phyloP scores from a whole-genome alignment of 2,888 invertebrate species.

The Anorthoa munda region DNA sequence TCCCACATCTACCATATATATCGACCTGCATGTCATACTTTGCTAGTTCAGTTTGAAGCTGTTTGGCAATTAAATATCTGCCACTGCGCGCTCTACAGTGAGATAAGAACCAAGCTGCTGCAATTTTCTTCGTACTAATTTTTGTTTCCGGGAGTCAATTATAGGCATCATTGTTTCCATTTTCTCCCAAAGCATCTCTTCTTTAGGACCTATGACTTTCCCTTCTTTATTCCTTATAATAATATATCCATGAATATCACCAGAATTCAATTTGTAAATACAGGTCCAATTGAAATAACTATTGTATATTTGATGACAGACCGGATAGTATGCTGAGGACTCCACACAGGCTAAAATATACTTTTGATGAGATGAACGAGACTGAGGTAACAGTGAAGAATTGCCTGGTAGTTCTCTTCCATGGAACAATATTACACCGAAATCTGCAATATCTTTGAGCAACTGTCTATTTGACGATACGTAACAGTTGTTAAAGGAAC shows the following conservation, averaged over 20 bases:
- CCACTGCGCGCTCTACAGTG: constrained; percentile 73
- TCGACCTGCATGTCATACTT: constrained; percentile 73
- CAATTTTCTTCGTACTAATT: constrained; percentile 73
- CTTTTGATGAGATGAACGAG: constrained; percentile 13
- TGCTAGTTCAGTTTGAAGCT: constrained; percentile 67
- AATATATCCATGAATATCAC: constrained; percentile 73
- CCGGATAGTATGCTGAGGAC: too few species aligned
- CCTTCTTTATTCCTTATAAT: constrained; percentile 68
- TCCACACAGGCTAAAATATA: too few species aligned
- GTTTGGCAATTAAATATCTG: constrained; percentile 67
- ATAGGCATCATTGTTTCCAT: constrained; percentile 72
- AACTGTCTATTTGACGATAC: constrained; percentile 72
- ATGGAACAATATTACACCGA: constrained; percentile 78
- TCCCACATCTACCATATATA: constrained; percentile 77
- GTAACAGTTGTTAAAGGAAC: constrained; percentile 77
- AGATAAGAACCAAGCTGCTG: constrained; percentile 82
- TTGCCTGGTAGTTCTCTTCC: constrained; percentile 71
- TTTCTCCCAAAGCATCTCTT: constrained; percentile 73
- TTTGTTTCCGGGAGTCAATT: constrained; percentile 67
- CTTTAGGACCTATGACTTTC: constrained; percentile 71
- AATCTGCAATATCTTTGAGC: constrained; percentile 69
- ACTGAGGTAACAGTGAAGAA: constrained; percentile 64
- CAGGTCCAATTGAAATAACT: constrained; percentile 44
- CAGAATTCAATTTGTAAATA: constrained; percentile 78
- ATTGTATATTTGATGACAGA: too few species aligned